These are phyloP conservation scores for Meteorus cinctellus DNA, from an alignment of 2,888 invertebrate species.

Conservation along the genomic window DNA sequence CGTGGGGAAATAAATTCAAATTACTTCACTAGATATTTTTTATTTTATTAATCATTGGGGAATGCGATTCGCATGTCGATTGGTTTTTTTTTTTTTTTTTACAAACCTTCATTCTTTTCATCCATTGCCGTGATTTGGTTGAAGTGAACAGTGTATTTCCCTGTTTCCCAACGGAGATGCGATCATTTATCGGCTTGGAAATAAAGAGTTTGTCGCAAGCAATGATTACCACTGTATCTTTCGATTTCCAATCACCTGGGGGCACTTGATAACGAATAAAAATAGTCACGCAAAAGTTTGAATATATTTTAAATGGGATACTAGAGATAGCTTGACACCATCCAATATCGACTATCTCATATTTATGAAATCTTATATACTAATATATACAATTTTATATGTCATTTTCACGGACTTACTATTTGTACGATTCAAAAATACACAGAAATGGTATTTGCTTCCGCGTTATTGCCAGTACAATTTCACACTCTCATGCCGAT, in stretches of 20 bases:
- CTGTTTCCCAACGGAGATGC: no score
- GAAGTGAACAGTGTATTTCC: no score
- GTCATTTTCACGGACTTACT: background rate
- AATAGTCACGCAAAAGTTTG: constrained; percentile 13
- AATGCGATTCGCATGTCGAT: no score
- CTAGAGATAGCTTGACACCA: constrained; percentile 14
- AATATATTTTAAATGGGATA: constrained; percentile 29
- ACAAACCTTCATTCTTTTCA: no score
- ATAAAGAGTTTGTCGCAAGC: background rate
- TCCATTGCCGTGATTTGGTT: no score
- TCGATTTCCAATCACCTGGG: constrained; percentile 2
- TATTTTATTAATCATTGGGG: no score
- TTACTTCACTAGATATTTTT: no score
- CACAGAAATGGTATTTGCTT: background rate
- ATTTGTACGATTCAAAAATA: background rate
- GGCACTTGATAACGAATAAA: constrained; percentile 6
- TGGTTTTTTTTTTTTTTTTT: no score
- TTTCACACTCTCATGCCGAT: constrained; percentile 1
- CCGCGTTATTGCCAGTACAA: background rate
- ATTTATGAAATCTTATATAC: constrained; percentile 3
- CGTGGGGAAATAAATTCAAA: no score
- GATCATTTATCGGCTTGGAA: no score
- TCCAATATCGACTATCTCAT: constrained; percentile 23
- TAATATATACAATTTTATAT: constrained; percentile 4
- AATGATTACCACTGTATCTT: background rate